Conservation (phyloP, 2,797 vertebrate species). For the Manis pentadactyla region DNA sequence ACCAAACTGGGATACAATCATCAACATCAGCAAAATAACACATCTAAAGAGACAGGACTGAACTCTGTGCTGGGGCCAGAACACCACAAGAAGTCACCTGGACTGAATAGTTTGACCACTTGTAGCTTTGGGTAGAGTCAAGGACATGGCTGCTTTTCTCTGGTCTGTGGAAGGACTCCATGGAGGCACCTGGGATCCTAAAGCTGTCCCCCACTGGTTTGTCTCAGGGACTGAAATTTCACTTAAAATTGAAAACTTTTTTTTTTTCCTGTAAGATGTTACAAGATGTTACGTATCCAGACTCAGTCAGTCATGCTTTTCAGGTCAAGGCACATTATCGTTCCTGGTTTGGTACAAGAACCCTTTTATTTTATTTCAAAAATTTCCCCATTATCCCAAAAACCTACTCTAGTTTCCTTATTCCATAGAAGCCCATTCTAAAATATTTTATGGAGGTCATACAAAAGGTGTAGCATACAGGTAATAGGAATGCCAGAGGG, state of each 20-base stretch:
- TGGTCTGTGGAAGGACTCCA: not conserved
- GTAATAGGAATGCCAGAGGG: not conserved
- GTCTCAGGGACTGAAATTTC: not conserved
- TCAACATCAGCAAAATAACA: not conserved
- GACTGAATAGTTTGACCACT: not conserved
- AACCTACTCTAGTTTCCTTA: not conserved
- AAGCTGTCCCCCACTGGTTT: not conserved
- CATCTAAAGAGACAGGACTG: not conserved
- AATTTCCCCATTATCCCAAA: not conserved
- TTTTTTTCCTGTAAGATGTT: not conserved
- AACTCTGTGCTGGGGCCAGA: not conserved
- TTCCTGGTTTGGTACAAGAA: not conserved
- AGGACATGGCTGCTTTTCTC: not conserved
- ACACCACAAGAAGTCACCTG: not conserved
- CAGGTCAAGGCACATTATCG: not conserved
- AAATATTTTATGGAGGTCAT: not conserved
- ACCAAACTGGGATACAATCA: not conserved
- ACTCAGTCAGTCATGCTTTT: not conserved
- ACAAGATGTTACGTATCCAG: not conserved
- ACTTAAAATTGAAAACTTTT: not conserved
- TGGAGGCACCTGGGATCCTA: not conserved
- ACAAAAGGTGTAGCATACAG: not conserved
- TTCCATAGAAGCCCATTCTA: not conserved
- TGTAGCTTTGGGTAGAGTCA: not conserved
- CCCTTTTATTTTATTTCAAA: slow-evolving; percentile 8